These are phyloP conservation scores for Propithecus deckenii DNA, from an alignment of 2,797 vertebrate genomes.

Conservation along the genomic window DNA sequence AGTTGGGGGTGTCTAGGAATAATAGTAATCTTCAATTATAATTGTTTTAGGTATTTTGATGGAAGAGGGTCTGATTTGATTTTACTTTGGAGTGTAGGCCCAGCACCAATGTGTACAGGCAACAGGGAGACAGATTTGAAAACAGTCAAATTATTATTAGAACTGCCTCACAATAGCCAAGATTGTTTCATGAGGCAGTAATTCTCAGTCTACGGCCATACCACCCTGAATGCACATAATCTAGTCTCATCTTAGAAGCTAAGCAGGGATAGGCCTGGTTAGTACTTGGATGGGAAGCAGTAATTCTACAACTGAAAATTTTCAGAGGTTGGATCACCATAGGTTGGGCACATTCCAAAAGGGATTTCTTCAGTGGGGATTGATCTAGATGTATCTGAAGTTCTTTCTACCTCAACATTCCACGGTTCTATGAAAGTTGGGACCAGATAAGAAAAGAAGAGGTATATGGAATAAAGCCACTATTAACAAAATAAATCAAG, in stretches of 20 bases:
- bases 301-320: neutral
- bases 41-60: neutral
- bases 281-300: no score
- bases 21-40: neutral
- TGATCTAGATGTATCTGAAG: neutral
- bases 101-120: neutral
- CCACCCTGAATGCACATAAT: no score
- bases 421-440: neutral
- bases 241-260: no score
- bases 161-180: neutral
- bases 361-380: neutral
- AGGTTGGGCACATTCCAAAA: neutral
- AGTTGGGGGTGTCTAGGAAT: neutral
- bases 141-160: slow-evolving; percentile 1
- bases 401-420: neutral
- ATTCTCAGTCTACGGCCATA: neutral
- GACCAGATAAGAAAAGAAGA: neutral
- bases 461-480: neutral
- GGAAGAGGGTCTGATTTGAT: neutral
- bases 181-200: neutral
- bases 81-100: neutral
- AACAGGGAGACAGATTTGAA: neutral
- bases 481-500: neutral
- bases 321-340: neutral
- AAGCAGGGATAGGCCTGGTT: no score